A percentile compares a stretch with the other conserved stretches of the same genome.
Conservation (phyloP, 2,113 vertebrate species). For the Terrapene triunguis region DNA sequence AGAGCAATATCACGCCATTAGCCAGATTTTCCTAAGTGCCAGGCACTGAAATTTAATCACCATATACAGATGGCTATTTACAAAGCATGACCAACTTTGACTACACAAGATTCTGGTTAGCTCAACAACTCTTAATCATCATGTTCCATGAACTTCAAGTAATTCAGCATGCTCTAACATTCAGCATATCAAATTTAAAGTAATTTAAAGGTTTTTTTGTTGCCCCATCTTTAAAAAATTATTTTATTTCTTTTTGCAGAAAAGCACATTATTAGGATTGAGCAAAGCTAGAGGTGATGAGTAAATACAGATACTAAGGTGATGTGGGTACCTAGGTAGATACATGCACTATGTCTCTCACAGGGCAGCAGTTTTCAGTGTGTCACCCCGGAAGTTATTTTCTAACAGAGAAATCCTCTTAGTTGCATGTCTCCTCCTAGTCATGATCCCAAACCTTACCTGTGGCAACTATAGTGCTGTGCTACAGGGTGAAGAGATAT, state of each 20-base stretch:
- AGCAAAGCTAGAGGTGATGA: not conserved
- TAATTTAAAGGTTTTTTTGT: not conserved
- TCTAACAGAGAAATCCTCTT: not conserved
- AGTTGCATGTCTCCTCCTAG: not conserved
- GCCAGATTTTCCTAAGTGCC: not conserved
- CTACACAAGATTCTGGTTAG: not conserved
- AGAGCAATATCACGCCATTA: not conserved
- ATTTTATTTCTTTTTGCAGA: not conserved
- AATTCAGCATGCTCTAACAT: not conserved
- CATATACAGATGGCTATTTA: not conserved
- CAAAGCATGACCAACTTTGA: not conserved
- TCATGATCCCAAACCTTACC: not conserved
- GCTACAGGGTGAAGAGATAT: not conserved
- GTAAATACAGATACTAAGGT: not conserved
- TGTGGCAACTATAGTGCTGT: not conserved
- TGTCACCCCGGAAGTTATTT: not conserved
- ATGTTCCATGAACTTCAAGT: not conserved
- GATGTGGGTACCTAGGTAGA: not conserved
- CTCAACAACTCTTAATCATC: not conserved
- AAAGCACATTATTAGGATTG: not conserved
- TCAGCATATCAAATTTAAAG: not conserved
- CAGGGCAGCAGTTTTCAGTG: not conserved
- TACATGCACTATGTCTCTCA: not conserved
- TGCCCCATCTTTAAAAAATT: not conserved
- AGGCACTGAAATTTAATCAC: not conserved